A percentile compares a stretch with the other conserved stretches of the same genome.
Evolutionary conservation across 2,113 vertebrate species (phyloP).

Genomic region (Elephas maximus): DNA sequence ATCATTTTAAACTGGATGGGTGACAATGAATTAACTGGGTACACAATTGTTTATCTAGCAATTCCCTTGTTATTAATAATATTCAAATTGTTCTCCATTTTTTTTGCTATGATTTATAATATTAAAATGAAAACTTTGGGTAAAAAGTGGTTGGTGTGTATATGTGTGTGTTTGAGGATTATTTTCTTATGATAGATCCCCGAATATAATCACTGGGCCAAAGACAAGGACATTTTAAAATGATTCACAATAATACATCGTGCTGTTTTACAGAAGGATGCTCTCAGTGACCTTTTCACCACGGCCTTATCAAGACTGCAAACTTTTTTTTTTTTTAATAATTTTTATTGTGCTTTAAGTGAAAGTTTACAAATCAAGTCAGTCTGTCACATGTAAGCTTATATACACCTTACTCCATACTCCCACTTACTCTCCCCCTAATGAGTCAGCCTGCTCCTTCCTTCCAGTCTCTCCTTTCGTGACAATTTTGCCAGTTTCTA

Average conservation of each 20-base stretch:
- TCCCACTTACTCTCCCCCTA: too few relatives aligned
- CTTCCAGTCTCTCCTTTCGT: too few relatives aligned
- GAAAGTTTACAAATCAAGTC: too few relatives aligned
- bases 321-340: too few relatives aligned
- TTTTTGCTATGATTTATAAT: background rate
- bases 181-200: background rate
- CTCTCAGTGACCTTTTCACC: background rate
- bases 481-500: too few relatives aligned
- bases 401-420: too few relatives aligned
- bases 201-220: background rate
- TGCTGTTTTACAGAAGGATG: rapidly evolving
- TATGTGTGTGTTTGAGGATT: background rate
- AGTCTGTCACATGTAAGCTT: too few relatives aligned
- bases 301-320: background rate
- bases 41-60: background rate
- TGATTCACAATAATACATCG: background rate
- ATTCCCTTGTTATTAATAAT: background rate
- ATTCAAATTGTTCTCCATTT: background rate
- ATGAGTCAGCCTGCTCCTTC: too few relatives aligned
- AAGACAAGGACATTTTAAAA: background rate
- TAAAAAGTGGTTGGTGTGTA: background rate
- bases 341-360: too few relatives aligned
- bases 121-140: background rate
- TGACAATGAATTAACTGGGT: background rate
- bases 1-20: background rate